Evolutionary conservation across 2,797 vertebrate genomes (phyloP), one percentile per base, ranked within the genome.

Genomic region (Ateles fusciceps): DNA sequence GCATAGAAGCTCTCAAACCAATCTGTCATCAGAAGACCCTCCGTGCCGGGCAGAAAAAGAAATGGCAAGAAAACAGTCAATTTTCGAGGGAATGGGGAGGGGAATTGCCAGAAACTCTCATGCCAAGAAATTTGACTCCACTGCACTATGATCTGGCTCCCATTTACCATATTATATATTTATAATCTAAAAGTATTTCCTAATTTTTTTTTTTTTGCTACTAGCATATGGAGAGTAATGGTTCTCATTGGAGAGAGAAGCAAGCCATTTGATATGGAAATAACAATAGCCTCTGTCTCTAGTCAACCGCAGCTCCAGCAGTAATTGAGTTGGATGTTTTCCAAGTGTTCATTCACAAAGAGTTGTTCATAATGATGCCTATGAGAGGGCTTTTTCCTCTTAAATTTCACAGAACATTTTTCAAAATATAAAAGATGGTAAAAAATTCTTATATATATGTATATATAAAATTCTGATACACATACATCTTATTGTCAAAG

Each of bases 311-410:
- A 94, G 50, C 24, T 91, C 22, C n/a, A 75, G 59, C n/a, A 84
- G 21, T 95, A 97, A 97, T 86, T 96, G 80, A 94, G 33, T 74
- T 95, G 88, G 68, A 91, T 79, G 48, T 89, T 89, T 97, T 94
- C 81, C 75, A 89, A 83, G 75, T 85, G 28, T 92, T 96, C 72
- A 75, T 85, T 96, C 68, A 85, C 61, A 48, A 90, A 81, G n/a
- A 90, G 46, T 68, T 92, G 64, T 85, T 94, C 88, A 86, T 83
- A 76, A 72, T 71, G 50, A 86, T 85, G 52, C 87, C 64, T 76
- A 48, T 44, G 44, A 96, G 71, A 78, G 68, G 36, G n/a, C 1
- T 64, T 72, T 96, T 95, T 46, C 33, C 57, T 93, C 97, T 95
- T 86, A 91, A 91, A 76, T 94, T 95, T 95, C 80, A 86, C 46